Evolutionary conservation across 2,797 vertebrate genomes (phyloP).

Genomic region (Petrocephalus sullivani): DNA sequence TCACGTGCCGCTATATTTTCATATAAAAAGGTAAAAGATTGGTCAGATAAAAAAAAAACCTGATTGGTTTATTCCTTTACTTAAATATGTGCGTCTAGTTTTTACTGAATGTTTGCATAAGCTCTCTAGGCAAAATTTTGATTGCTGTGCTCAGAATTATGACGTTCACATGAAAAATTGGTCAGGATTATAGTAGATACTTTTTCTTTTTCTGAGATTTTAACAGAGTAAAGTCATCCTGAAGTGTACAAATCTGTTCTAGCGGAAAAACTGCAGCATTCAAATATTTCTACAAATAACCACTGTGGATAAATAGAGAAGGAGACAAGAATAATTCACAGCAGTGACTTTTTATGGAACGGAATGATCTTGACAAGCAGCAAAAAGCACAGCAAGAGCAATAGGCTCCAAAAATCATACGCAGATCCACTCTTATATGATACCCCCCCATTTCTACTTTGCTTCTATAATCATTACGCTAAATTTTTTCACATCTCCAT

Average conservation of each 20-base stretch:
- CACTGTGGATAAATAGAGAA: background rate
- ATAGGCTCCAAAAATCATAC: background rate
- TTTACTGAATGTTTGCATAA: too few species aligned
- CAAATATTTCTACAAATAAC: background rate
- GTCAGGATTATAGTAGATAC: background rate
- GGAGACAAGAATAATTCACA: background rate
- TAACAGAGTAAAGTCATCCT: background rate
- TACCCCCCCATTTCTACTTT: too few species aligned
- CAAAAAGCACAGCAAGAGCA: background rate
- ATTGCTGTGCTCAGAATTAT: background rate
- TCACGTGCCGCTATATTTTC: background rate
- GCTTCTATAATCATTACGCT: background rate
- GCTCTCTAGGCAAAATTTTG: background rate
- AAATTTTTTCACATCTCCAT: background rate
- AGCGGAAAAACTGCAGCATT: background rate
- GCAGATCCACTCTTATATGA: background rate
- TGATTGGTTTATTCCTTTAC: background rate
- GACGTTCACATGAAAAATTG: background rate
- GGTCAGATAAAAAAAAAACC: background rate
- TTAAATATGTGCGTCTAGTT: background rate
- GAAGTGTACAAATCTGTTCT: background rate
- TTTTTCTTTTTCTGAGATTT: background rate
- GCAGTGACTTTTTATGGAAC: background rate
- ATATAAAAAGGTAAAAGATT: background rate
- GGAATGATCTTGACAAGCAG: background rate